Evolutionary conservation across 2,797 vertebrate genomes (phyloP), one percentile per base, ranked within the genome.

Genomic region (Cynopterus sphinx): DNA sequence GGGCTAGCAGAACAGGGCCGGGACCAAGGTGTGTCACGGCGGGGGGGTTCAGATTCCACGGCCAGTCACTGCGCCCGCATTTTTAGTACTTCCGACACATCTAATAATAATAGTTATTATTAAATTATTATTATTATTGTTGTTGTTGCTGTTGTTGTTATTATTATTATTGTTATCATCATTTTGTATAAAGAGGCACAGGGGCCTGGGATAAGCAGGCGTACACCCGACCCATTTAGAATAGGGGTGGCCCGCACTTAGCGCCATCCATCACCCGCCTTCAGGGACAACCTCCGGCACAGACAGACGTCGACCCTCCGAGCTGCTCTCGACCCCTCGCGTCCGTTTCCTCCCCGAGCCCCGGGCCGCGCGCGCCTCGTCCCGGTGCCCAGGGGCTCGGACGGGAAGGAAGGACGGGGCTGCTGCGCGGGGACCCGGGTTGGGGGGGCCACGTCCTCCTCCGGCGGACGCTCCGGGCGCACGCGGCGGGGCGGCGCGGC

Each of bases 361-460:
- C 4, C 22, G 70, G 57, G 63, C 0, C n/a, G n/a, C n/a, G n/a
- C 36, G 85, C 19, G 31, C 59, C 67, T 6, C 22, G 53, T 57
- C 46, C 90, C 75, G 6, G 33, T 8, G 75, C 63, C 85, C 61
- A 2, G 26, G 31, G 55, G 24, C 57, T 68, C 90, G 79, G 90
- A 82, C 91, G 77, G 87, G 65, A 94, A 94, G 77, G 96, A 97
- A n/a, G n/a, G n/a, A n/a, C n/a, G n/a, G n/a, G 95, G 95, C 94
- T 96, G 92, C 93, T 88, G 46, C 49, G 19, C 12, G 28, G 65
- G 63, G 73, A 93, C 90, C n/a, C n/a, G n/a, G n/a, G n/a, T n/a
- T n/a, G n/a, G n/a, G n/a, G n/a, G n/a, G n/a, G n/a, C n/a, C n/a
- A 67, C 5, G 75, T 74, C 94, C 53, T 87, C 75, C 73, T 87